Conservation (phyloP, 92 coral and sea anemone genomes). For the Plumapathes pennacea region DNA sequence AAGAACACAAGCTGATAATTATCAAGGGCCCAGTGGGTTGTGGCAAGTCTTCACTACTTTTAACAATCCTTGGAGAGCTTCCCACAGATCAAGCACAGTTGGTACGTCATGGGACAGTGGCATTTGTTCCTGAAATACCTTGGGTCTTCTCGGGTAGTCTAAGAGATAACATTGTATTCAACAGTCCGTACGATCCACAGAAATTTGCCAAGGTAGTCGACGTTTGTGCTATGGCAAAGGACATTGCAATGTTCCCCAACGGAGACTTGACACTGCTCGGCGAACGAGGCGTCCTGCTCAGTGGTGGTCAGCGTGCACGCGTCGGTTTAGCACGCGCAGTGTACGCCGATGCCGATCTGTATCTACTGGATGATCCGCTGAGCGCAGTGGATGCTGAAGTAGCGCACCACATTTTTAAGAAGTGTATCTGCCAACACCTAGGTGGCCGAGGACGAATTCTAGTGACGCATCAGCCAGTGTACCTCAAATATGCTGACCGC, state of each 20-base stretch:
- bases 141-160: constrained; percentile 37
- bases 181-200: constrained; percentile 5
- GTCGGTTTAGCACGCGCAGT: constrained; percentile 52
- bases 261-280: constrained; percentile 24
- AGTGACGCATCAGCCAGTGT: constrained; percentile 11
- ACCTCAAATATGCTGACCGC: constrained; percentile 26
- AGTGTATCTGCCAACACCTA: constrained; percentile 1
- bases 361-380: constrained; percentile 41
- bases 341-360: constrained; percentile 33
- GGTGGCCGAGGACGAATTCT: constrained; percentile 8
- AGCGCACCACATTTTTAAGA: constrained; percentile 16
- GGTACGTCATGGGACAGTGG: constrained; percentile 7
- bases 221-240: constrained; percentile 9
- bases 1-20: not conserved
- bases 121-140: constrained; percentile 32
- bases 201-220: constrained; percentile 3
- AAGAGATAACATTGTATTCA: constrained; percentile 28
- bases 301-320: constrained; percentile 49
- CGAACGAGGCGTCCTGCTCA: constrained; percentile 17
- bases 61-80: constrained; percentile 38
- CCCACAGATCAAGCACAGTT: not conserved
- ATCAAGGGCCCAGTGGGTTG: constrained; percentile 41
- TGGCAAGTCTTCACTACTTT: constrained; percentile 32
- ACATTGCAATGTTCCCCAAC: constrained; percentile 10
- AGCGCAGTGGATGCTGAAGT: constrained; percentile 41